Evolutionary conservation across 2,888 invertebrate species (phyloP), one percentile per base, ranked within the genome.

Genomic region (Rotaria macrura): DNA sequence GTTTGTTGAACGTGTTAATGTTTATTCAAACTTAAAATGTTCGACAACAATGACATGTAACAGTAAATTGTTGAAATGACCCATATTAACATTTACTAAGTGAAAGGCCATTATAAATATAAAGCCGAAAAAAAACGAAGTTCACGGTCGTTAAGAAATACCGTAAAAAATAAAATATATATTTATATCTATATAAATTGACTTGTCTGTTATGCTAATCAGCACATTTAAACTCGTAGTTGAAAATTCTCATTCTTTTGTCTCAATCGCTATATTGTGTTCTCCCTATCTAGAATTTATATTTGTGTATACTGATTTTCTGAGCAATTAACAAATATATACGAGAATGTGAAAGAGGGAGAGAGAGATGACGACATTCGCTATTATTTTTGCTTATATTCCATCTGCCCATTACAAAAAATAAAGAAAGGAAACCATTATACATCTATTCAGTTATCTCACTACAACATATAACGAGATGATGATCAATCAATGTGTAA

Each of bases 1-100:
- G 38, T 65, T 65, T 65, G 65, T 65, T 20, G 34, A 38, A 65
- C 65, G 65, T 65, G 65, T 65, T 20, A 65, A 65, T 65, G 65
- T 65, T 65, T 65, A 65, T 65, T 65, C 65, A 65, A 65, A 65
- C 34, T 65, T 20, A 65, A 65, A 65, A 65, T 65, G 65, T 65
- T 65, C 65, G 65, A 65, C 65, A 65, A 65, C 65, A 65, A 65
- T 65, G 65, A 38, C 65, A 65, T 65, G 14, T 65, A 65, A 65
- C 65, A 65, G 65, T 65, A 65, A 65, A 65, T 65, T 34, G 65
- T 65, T 34, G 65, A 65, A 65, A 34, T 65, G 65, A 65, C 65
- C 34, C 29, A 65, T 65, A 65, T 65, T 65, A 65, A 34, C 65
- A 65, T 65, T 65, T 65, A 14, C 17, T 65, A 17, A 14, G 34